phyloP scores from a whole-genome alignment of 2,113 vertebrate species.

The Callospermophilus lateralis region DNA sequence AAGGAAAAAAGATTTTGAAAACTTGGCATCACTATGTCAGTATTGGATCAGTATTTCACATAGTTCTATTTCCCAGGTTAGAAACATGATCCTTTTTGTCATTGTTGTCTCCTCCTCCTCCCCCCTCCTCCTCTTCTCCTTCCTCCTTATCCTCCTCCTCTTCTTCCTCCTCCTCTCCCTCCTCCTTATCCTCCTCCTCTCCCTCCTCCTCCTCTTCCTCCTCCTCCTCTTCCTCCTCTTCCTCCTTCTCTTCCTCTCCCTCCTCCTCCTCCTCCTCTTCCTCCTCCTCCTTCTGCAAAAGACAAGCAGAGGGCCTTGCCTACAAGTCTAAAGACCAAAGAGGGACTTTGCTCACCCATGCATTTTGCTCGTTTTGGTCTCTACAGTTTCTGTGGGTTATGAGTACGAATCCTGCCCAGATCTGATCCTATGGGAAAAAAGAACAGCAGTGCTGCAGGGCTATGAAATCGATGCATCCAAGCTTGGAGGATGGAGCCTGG shows the following conservation, averaged over 20 bases:
- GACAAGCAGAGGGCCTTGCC: not conserved
- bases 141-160: too few relatives aligned
- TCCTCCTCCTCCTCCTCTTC: too few relatives aligned
- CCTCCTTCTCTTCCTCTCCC: too few relatives aligned
- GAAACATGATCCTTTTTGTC: not conserved
- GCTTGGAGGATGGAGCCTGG: conserved; percentile 97
- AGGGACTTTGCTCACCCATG: not conserved
- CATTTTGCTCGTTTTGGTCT: not conserved
- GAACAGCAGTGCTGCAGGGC: conserved; percentile 96
- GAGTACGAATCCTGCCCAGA: conserved; percentile 99
- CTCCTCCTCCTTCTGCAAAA: not conserved
- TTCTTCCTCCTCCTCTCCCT: too few relatives aligned
- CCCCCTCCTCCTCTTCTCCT: too few relatives aligned
- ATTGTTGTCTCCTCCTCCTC: too few relatives aligned
- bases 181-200: not conserved
- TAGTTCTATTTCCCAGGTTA: not conserved
- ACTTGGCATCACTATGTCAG: not conserved
- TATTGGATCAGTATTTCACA: not conserved
- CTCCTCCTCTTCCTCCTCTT: too few relatives aligned
- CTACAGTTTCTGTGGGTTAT: conserved; percentile 96
- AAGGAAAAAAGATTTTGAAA: not conserved
- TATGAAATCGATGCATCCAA: conserved; percentile 97
- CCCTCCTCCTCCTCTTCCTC: not conserved
- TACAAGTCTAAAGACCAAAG: not conserved
- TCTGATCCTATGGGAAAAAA: conserved; percentile 98